Evolutionary conservation across 2,888 invertebrate genomes (phyloP).

Genomic region (Parascotia fuliginaria): DNA sequence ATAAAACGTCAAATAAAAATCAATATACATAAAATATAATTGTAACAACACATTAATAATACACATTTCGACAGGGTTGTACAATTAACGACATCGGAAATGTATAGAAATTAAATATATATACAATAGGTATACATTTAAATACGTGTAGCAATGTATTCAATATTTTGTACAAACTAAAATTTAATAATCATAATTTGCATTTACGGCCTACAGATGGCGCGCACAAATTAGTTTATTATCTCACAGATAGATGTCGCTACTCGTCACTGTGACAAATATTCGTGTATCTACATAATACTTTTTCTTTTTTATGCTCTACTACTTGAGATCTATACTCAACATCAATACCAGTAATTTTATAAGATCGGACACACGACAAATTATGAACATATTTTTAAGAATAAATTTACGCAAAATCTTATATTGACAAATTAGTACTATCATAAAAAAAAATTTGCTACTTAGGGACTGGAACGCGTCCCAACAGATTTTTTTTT

Average conservation of each 20-base stretch:
- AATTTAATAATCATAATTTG: slow-evolving; percentile 9
- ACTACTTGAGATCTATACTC: slow-evolving; percentile 36
- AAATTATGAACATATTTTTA: no score
- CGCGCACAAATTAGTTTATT: slow-evolving; percentile 13
- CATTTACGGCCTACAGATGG: slow-evolving; percentile 28
- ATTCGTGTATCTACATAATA: slow-evolving; percentile 9
- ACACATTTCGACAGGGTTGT: slow-evolving; percentile 52
- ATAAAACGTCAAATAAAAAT: slow-evolving; percentile 57
- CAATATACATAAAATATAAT: slow-evolving; percentile 71
- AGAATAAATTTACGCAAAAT: no score
- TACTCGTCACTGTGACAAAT: background rate
- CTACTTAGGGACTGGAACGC: no score
- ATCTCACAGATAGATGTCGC: slow-evolving; percentile 24
- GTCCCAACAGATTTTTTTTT: no score
- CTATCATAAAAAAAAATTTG: no score
- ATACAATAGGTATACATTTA: slow-evolving; percentile 45
- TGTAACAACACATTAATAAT: slow-evolving; percentile 56
- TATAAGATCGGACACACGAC: no score
- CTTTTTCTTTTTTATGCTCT: slow-evolving; percentile 16
- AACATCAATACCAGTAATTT: slow-evolving; percentile 7
- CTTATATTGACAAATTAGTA: no score
- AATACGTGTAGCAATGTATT: slow-evolving; percentile 33
- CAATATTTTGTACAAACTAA: slow-evolving; percentile 35
- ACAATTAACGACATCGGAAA: slow-evolving; percentile 42
- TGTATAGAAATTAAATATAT: slow-evolving; percentile 43